phyloP scores from a whole-genome alignment of 2,888 invertebrate species.

The Aelia acuminata region DNA sequence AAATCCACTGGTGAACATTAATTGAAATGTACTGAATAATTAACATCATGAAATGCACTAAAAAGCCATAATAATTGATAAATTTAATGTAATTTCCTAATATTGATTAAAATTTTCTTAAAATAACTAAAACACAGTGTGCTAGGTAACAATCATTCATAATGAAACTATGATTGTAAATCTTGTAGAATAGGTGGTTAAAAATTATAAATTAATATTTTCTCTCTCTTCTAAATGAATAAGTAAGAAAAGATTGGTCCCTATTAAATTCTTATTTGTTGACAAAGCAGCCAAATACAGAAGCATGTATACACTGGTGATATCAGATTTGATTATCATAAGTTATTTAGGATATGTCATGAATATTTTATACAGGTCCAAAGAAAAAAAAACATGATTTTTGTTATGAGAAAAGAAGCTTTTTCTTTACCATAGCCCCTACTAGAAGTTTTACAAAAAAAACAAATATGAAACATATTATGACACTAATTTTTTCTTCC shows the following conservation, averaged over 20 bases:
- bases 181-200: slow-evolving; percentile 10
- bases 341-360: slow-evolving; percentile 56
- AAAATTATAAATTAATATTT: slow-evolving; percentile 45
- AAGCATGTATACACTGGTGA: slow-evolving; percentile 59
- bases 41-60: slow-evolving; percentile 32
- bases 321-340: slow-evolving; percentile 59
- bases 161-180: background rate
- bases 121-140: background rate
- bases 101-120: slow-evolving; percentile 2
- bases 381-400: background rate
- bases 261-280: slow-evolving; percentile 64
- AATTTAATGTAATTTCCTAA: slow-evolving; percentile 6
- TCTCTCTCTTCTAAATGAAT: slow-evolving; percentile 49
- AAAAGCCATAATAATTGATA: slow-evolving; percentile 39
- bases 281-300: slow-evolving; percentile 60
- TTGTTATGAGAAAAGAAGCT: background rate
- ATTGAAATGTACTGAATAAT: background rate
- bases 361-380: slow-evolving; percentile 30
- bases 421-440: slow-evolving; percentile 28
- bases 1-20: background rate
- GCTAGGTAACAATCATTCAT: slow-evolving; percentile 23
- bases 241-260: slow-evolving; percentile 63
- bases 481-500: background rate
- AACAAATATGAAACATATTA: background rate
- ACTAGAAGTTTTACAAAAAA: background rate